phyloP scores from a whole-genome alignment of 2,113 vertebrate species.

The Cyphomyrus plagiostoma region DNA sequence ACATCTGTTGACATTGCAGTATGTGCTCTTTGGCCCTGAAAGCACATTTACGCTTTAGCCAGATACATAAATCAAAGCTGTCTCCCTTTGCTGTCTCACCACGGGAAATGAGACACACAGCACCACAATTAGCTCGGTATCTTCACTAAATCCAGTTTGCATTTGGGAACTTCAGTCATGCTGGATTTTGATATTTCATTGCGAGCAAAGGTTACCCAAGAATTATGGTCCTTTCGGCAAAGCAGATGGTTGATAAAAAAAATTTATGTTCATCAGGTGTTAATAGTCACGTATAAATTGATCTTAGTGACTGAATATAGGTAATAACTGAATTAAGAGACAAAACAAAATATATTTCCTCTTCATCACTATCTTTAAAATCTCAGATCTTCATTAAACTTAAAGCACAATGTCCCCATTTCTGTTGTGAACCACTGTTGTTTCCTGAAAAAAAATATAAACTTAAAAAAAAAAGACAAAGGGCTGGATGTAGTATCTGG shows the following conservation, averaged over 20 bases:
- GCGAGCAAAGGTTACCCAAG: not conserved
- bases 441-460: not conserved
- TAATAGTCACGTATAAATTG: not conserved
- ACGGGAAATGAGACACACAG: not conserved
- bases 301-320: not conserved
- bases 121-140: not conserved
- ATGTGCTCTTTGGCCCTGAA: not conserved
- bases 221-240: not conserved
- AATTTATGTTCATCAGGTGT: not conserved
- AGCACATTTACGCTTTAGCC: not conserved
- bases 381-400: not conserved
- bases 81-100: not conserved
- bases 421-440: not conserved
- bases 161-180: not conserved
- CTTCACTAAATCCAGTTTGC: not conserved
- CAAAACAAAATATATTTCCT: not conserved
- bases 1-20: not conserved
- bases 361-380: not conserved
- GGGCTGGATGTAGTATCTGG: not conserved
- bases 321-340: not conserved
- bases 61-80: not conserved
- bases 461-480: not conserved
- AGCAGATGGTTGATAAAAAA: not conserved
- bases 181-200: not conserved
- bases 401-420: not conserved